These are phyloP conservation scores for Neosilurus hyrtlii DNA, from an alignment of 2,797 vertebrate species.

Conservation along the genomic window DNA sequence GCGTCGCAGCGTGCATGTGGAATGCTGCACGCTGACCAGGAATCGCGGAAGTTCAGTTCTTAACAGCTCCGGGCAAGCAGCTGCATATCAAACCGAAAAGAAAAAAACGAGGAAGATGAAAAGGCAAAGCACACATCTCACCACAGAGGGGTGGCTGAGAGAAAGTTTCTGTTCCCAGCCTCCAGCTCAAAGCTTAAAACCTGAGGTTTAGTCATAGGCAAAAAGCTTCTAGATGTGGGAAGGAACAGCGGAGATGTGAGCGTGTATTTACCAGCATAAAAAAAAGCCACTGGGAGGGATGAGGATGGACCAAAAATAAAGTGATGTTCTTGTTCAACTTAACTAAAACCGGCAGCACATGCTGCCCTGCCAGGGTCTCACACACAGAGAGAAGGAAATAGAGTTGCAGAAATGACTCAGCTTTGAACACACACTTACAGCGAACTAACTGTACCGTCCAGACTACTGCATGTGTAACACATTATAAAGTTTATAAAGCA, in stretches of 20 bases:
- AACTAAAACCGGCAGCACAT: not conserved
- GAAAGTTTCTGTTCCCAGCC: not conserved
- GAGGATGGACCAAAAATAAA: not conserved
- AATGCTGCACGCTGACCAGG: conserved; percentile 54
- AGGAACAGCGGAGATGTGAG: not conserved
- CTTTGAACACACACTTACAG: not conserved
- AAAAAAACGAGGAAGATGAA: conserved; percentile 21
- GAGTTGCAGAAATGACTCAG: conserved; percentile 13
- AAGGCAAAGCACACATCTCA: not conserved
- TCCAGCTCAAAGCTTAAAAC: not conserved
- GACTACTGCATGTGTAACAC: not conserved
- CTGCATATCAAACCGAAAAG: conserved; percentile 44
- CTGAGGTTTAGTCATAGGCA: not conserved
- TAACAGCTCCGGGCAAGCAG: conserved; percentile 46
- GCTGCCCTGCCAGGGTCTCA: not conserved
- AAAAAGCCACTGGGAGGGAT: conserved; percentile 1
- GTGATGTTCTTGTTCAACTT: conserved; percentile 18
- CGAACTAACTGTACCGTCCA: not conserved
- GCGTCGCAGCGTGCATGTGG: not conserved
- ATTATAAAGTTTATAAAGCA: too few relatives aligned
- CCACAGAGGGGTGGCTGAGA: not conserved
- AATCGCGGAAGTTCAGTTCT: conserved; percentile 48
- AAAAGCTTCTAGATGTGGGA: not conserved
- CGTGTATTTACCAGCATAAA: not conserved
- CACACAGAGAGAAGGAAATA: conserved; percentile 21